Evolutionary conservation across 2,797 vertebrate genomes (phyloP).

Genomic region (Phataginus tricuspis): DNA sequence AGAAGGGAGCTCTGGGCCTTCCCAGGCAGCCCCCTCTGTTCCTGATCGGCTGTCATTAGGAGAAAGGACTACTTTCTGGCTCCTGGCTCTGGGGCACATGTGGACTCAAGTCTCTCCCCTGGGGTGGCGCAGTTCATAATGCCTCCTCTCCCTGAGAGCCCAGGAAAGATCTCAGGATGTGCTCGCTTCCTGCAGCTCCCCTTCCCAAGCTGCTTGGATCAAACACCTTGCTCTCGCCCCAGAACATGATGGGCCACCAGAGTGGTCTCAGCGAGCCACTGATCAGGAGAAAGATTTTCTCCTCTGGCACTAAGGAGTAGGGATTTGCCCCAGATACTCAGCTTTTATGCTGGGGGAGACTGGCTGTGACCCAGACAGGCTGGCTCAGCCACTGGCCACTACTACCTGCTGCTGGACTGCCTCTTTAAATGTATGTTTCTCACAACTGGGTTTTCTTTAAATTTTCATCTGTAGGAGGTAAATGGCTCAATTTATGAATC

Average conservation of each 20-base stretch:
- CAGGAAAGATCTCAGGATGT: neutral
- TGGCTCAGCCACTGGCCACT: neutral
- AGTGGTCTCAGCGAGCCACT: neutral
- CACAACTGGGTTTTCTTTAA: neutral
- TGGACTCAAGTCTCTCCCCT: neutral
- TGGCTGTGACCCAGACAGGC: neutral
- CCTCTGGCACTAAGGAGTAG: no score
- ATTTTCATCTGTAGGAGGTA: neutral
- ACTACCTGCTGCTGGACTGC: neutral
- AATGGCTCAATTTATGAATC: neutral
- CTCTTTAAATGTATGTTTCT: neutral
- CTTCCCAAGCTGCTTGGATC: neutral
- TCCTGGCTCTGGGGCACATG: neutral
- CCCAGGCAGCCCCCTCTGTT: neutral
- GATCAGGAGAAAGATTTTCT: neutral
- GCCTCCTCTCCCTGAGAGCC: neutral
- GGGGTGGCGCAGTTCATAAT: accelerated
- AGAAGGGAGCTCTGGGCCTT: neutral
- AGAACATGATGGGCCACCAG: neutral
- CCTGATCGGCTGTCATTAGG: neutral
- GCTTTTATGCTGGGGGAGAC: neutral
- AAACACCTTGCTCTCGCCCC: neutral
- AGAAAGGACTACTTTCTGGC: neutral
- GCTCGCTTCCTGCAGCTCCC: neutral
- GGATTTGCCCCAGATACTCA: neutral